phyloP scores from a whole-genome alignment of 2,113 vertebrate genomes.

The Callipepla californica region DNA sequence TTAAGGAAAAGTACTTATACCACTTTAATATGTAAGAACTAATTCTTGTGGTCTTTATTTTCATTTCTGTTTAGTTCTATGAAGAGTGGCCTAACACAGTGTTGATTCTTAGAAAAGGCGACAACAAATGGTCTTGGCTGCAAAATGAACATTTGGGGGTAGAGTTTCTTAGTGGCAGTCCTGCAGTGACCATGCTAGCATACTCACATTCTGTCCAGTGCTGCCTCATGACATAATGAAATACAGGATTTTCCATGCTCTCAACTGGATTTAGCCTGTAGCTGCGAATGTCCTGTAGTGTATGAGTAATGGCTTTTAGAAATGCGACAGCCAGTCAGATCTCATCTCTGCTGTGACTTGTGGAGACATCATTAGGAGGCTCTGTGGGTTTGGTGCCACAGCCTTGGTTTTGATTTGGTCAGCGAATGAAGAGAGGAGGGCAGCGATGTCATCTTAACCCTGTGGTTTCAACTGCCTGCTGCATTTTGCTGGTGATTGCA shows the following conservation, averaged over 20 bases:
- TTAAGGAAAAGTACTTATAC: background rate
- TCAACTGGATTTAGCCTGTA: background rate
- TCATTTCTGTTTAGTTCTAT: background rate
- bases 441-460: background rate
- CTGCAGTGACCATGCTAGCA: background rate
- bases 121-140: background rate
- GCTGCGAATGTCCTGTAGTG: background rate
- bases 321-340: fast-evolving
- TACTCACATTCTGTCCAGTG: background rate
- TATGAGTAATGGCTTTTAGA: background rate
- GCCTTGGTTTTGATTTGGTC: background rate
- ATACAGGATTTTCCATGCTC: background rate
- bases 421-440: background rate
- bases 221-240: background rate
- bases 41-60: background rate
- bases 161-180: background rate
- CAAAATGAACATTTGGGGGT: background rate
- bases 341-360: background rate
- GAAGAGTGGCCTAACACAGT: background rate
- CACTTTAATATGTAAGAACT: background rate
- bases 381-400: background rate
- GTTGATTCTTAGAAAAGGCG: background rate
- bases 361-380: background rate
- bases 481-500: background rate
- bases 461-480: background rate